Base-by-base conservation (phyloP, 1,140 invertebrate genomes). In the Gryon sp. region DNA sequence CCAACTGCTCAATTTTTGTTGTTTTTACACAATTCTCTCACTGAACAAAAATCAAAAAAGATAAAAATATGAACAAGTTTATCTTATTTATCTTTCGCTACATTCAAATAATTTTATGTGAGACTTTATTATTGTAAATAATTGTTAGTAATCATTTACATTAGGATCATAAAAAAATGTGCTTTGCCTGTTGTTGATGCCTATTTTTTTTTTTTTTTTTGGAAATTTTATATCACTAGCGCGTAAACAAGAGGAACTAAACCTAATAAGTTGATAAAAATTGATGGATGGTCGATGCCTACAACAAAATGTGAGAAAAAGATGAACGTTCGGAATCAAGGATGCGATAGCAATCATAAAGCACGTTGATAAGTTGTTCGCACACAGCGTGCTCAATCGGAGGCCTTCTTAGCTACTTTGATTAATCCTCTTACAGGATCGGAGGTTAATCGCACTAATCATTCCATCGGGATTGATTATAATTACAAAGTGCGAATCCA, bases 351-450 rank as follows among this genome's bases (percentile, higher is more conserved):
- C 38, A 45, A 53, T 36, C 62, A 32, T 52, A 41, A 52, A 63
- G 5, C 24, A 19, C 26, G 30, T 20, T 1, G 5, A 6, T 8
- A 4, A 1, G 6, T 52, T 52, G 20, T 55, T 40, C 26, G 26
- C 26, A 26, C 20, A 9, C 0, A 11, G 24, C 15, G 26, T 34
- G 15, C 14, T 36, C 2, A 19, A n/a, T 8, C 4, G 15, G 1
- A 14, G 32, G 32, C 7, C 30, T n/a, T 5, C 36, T 12, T 12
- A 34, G 28, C 19, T 11, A 62, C 26, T 46, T 65, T 65, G 60
- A 65, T 65, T 65, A 65, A 65, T 65, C 60, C 48, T 65, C 19
- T n/a, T 38, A 19, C 60, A 53, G 28, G 48, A 65, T 65, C 60
- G 40, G 38, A 65, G 60, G 60, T 65, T 65, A 65, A 52, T 65